Conservation (phyloP, 92 coral and sea anemone species). For the Parazoanthus darwini region DNA sequence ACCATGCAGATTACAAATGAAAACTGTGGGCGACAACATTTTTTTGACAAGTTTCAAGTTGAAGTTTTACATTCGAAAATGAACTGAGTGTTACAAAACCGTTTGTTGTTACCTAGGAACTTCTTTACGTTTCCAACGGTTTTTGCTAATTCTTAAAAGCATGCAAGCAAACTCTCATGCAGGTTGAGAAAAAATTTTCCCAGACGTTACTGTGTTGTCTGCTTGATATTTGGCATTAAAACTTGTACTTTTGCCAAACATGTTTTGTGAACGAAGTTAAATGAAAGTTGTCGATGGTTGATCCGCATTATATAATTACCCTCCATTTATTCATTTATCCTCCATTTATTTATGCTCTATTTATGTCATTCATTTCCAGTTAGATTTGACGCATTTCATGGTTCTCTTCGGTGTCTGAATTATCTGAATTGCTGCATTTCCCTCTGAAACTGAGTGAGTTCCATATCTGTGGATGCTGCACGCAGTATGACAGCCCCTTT, state of each 20-base stretch:
- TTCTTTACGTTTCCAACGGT: not conserved
- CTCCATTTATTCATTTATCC: too few species aligned
- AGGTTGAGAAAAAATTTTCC: not conserved
- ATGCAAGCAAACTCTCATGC: not conserved
- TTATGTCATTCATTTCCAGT: not conserved
- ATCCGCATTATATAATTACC: not conserved
- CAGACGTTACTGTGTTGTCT: not conserved
- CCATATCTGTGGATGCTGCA: conserved; percentile 75
- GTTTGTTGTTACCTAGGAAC: not conserved
- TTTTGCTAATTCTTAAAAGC: not conserved
- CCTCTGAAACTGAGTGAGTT: conserved; percentile 45
- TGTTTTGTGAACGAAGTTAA: too few species aligned
- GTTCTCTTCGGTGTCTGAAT: not conserved
- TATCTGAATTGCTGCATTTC: conserved; percentile 27
- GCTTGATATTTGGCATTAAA: not conserved
- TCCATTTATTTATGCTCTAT: not conserved
- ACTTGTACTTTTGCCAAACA: not conserved
- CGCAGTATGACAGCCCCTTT: conserved; percentile 70
- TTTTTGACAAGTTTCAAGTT: too few species aligned
- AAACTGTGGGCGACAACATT: too few species aligned
- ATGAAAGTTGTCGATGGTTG: not conserved
- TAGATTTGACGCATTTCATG: conserved; percentile 10
- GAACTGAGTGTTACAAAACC: not conserved
- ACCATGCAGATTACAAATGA: too few species aligned
- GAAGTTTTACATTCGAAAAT: not conserved